Conservation (phyloP, 1,140 invertebrate species). For the Dendrolimus kikuchii region DNA sequence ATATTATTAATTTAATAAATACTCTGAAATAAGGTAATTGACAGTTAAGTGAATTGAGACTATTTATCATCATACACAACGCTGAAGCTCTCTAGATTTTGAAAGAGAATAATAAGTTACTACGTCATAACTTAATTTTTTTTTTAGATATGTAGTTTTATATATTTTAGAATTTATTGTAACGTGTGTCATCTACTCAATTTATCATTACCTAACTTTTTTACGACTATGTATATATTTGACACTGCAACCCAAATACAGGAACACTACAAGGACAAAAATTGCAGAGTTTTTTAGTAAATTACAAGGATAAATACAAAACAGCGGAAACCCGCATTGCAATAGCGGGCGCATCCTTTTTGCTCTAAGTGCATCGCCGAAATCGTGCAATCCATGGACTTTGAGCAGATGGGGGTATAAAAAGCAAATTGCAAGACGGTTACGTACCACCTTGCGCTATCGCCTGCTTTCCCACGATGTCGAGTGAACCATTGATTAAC, state of each 20-base stretch:
- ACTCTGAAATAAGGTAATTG: too few relatives aligned
- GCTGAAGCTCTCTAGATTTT: too few relatives aligned
- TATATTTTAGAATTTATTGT: too few relatives aligned
- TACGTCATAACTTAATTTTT: too few relatives aligned
- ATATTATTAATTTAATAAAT: too few relatives aligned
- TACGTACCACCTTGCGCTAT: slow-evolving; percentile 22
- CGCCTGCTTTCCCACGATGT: slow-evolving; percentile 33
- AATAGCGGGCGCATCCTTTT: slow-evolving; percentile 4
- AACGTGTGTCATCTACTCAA: too few relatives aligned
- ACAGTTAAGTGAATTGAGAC: too few relatives aligned
- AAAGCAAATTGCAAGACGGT: slow-evolving; percentile 35
- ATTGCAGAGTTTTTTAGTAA: neutral
- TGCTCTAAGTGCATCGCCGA: slow-evolving; percentile 14
- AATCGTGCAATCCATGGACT: slow-evolving; percentile 19
- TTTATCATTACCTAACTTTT: too few relatives aligned
- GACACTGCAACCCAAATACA: neutral
- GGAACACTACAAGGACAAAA: neutral
- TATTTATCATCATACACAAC: too few relatives aligned
- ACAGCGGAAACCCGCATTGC: slow-evolving; percentile 5
- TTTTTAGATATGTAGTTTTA: too few relatives aligned
- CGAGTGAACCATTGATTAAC: neutral
- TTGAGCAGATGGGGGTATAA: slow-evolving; percentile 34
- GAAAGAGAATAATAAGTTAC: too few relatives aligned
- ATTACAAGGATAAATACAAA: neutral
- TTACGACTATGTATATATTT: too few relatives aligned